phyloP scores from a whole-genome alignment of 1,140 invertebrate species.

The Drosophila leontia region DNA sequence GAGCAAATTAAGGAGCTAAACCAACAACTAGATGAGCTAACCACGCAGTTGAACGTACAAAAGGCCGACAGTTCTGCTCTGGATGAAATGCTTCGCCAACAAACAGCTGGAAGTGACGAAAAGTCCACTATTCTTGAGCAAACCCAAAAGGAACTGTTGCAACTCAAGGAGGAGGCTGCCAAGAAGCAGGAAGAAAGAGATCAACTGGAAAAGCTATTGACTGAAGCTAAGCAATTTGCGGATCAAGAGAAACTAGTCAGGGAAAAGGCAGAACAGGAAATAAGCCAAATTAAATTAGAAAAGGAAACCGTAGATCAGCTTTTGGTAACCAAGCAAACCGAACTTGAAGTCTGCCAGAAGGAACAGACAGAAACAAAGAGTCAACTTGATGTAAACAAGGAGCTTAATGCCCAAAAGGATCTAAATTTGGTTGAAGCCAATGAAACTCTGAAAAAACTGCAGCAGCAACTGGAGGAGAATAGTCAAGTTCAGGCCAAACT shows the following conservation, averaged over 20 bases:
- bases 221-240: conserved; percentile 4
- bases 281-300: conserved; percentile 6
- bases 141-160: conserved; percentile 4
- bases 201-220: conserved; percentile 9
- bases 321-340: conserved; percentile 16
- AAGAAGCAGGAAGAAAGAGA: conserved; percentile 71
- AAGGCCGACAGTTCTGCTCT: conserved; percentile 78
- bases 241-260: conserved; percentile 21
- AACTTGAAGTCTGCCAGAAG: conserved; percentile 17
- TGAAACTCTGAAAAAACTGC: conserved; percentile 23
- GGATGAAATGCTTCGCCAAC: conserved; percentile 72
- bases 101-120: conserved; percentile 39
- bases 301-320: conserved; percentile 5
- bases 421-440: not conserved
- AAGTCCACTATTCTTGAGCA: conserved; percentile 31
- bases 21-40: conserved; percentile 67
- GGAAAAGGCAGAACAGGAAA: conserved; percentile 12
- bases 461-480: conserved; percentile 33
- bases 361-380: conserved; percentile 17
- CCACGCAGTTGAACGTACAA: conserved; percentile 81
- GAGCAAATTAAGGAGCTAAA: conserved; percentile 62
- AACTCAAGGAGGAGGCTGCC: conserved; percentile 39
- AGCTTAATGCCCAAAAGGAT: conserved; percentile 20
- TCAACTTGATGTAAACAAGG: not conserved
- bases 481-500: not conserved